Base-by-base conservation (phyloP, 2,797 vertebrate species). In the Rhyacichthys aspro region DNA sequence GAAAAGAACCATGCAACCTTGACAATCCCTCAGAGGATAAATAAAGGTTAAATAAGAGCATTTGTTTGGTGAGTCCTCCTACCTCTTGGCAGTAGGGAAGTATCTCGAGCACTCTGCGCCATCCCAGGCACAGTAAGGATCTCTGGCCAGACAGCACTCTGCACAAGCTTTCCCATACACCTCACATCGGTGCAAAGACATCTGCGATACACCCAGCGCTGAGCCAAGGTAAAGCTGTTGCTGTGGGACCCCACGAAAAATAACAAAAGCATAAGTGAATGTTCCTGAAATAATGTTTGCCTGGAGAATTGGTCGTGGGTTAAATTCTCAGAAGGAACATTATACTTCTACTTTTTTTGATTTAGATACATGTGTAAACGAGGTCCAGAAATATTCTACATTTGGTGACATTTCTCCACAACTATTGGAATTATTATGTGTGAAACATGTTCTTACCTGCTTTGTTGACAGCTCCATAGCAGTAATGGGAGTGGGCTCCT, bases 81-180 rank as follows among this genome's bases (percentile, higher is more conserved):
- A 98, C 98, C 98, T 98, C 87, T 98, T 98, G 72, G 98, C 95
- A 6, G 96, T 95, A 28, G 98, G 97, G 74, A 99, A 99, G 86
- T 98, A 99, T 83, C 97, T 93, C 0, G 98, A 98, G 74, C 98
- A 99, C 15, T 97, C 94, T 0, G 94, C 90, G 44, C 98, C 98
- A 14, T 99, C 98, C 98, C 98, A 99, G 73, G 98, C 98, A 11
- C 98, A 99, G 67, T 99, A 99, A 3, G 98, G 97, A 83, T 99
- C 98, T 46, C 96, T 89, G 9, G 98, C 97, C 38, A 99, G 94
- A 83, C 98, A 99, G 79, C 98, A 99, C 83, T 99, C 98, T 0
- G 97, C 98, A 18, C 98, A 99, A 18, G 98, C 98, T 86, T 96
- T 96, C 70, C 98, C 98, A 36, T 99, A 99, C 63, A 98, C 89